Percentiles rank a stretch among this genome's conserved stretches.
Conservation (phyloP, 2,113 vertebrate genomes). For the Cariama cristata region DNA sequence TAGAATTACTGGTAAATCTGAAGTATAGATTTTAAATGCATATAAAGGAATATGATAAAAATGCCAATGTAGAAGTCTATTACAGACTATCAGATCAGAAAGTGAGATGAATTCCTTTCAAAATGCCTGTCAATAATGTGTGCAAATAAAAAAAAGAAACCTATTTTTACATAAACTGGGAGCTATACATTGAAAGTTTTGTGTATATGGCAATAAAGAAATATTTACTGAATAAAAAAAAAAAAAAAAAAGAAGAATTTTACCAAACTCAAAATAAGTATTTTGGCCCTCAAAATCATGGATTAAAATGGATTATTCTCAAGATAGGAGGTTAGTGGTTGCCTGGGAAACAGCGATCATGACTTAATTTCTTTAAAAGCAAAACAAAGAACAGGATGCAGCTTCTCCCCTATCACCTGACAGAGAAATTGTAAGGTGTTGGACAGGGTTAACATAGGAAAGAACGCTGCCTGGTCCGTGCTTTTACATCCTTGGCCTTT, state of each 20-base stretch:
- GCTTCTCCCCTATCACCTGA: not conserved
- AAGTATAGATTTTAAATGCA: not conserved
- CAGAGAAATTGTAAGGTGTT: not conserved
- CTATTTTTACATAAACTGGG: not conserved
- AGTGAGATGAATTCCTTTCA: not conserved
- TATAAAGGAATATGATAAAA: not conserved
- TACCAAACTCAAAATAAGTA: not conserved
- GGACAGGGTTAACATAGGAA: not conserved
- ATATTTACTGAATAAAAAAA: not conserved
- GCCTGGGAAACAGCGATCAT: not conserved
- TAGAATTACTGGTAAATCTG: not conserved
- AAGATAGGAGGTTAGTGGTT: not conserved
- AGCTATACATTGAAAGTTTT: not conserved
- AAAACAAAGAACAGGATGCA: not conserved
- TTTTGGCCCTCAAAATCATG: not conserved
- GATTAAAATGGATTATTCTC: not conserved
- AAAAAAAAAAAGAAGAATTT: too few species aligned
- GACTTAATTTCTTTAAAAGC: not conserved
- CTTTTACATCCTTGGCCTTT: not conserved
- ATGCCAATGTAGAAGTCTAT: not conserved
- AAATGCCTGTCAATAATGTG: not conserved
- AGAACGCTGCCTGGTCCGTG: not conserved
- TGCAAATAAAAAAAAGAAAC: not conserved
- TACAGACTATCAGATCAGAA: not conserved
- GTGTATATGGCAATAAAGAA: not conserved